Evolutionary conservation across 2,888 invertebrate genomes (phyloP).

Genomic region (Litoditis marina): DNA sequence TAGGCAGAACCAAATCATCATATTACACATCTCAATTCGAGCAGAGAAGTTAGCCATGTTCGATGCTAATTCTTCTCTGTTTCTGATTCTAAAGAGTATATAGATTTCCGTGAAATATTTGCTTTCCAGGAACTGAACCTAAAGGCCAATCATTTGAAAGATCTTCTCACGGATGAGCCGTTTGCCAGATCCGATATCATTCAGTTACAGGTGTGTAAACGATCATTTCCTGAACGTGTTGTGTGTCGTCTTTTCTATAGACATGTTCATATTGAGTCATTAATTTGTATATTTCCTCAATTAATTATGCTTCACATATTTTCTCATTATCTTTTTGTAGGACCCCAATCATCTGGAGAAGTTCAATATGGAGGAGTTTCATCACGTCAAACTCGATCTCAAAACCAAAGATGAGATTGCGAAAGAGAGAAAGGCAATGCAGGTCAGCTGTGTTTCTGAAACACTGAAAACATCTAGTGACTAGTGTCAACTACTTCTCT

Average conservation of each 20-base stretch:
- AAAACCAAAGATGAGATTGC: slow-evolving; percentile 74
- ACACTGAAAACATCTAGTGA: no score
- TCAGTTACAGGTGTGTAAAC: slow-evolving; percentile 67
- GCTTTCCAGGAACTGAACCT: slow-evolving; percentile 77
- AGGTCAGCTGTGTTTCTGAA: slow-evolving; percentile 9
- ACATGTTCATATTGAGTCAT: background rate
- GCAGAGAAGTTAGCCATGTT: no score
- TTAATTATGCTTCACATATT: background rate
- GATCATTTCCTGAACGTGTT: background rate
- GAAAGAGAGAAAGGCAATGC: slow-evolving; percentile 53
- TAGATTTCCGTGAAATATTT: background rate
- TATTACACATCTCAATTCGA: no score
- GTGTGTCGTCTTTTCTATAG: background rate
- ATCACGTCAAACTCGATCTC: slow-evolving; percentile 87
- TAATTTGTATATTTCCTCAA: no score
- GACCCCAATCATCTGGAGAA: slow-evolving; percentile 84
- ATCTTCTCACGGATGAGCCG: slow-evolving; percentile 82
- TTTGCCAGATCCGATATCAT: slow-evolving; percentile 87
- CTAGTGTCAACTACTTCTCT: no score
- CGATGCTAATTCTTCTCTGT: slow-evolving; percentile 3
- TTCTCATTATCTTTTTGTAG: slow-evolving; percentile 51
- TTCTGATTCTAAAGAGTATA: no score
- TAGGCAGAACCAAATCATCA: no score
- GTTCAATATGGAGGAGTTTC: slow-evolving; percentile 88
- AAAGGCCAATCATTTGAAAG: slow-evolving; percentile 75